Evolutionary conservation across 2,888 invertebrate genomes (phyloP), one percentile per base, ranked within the genome.

Genomic region (Hydrotaea cyrtoneurina): DNA sequence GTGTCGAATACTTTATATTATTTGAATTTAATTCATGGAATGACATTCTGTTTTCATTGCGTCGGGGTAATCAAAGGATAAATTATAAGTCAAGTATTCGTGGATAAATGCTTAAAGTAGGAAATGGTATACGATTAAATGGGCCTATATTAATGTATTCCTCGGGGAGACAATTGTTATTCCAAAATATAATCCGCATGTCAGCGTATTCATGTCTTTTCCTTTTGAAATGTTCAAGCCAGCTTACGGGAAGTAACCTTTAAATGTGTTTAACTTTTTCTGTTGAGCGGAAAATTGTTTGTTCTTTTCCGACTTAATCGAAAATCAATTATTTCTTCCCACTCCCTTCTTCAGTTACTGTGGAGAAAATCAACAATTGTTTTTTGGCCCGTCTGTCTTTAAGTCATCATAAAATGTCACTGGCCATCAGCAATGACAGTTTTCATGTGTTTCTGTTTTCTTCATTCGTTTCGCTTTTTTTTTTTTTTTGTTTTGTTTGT

Each of bases 351-450:
- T 15, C 57, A 21, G 7, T 1, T 39, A 1, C 10, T 1, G 4
- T 36, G 11, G 4, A 39, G 13, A 69, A 69, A 69, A 31, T 43
- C 69, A 69, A 69, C 66, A 66, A 69, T 46, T 43, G 46, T 69
- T 69, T 23, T 11, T 39, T n/a, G 39, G 23, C 19, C 23, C 10
- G 69, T 13, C 46, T 69, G 69, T 66, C 66, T 66, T 21, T 11
- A 69, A 69, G 69, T 46, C 69, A 69, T 46, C 43, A 46, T 46
- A 43, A 23, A 43, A 46, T 69, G 69, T 23, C 69, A 69, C 69
- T 43, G 69, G 43, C n/a, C 69, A 69, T 46, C 69, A 39, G 46
- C 46, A 69, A 46, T 69, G 69, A 69, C 69, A 69, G 69, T 46
- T 46, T 69, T 23, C 46, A 5, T 62, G 31, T 11, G 59, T 59